Percentiles rank a stretch among this genome's conserved stretches.
These are phyloP conservation scores for Beris morrisii DNA, from an alignment of 2,888 invertebrate species.

Conservation along the genomic window DNA sequence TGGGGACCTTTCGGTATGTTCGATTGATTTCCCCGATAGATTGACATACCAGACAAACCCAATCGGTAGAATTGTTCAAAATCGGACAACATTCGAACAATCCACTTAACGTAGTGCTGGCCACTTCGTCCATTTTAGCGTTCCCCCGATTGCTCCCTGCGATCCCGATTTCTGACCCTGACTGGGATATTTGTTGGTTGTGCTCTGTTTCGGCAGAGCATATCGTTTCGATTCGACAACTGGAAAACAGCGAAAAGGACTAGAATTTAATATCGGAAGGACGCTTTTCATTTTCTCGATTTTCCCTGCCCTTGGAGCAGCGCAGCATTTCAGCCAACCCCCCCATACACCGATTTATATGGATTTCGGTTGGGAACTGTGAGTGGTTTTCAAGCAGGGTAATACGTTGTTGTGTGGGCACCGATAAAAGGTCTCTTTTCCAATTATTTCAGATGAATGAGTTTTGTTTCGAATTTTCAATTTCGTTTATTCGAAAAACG, in stretches of 20 bases:
- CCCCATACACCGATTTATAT: background rate
- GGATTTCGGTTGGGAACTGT: conserved; percentile 2
- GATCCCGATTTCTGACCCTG: no score
- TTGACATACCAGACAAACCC: no score
- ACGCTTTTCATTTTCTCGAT: conserved; percentile 23
- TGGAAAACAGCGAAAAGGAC: conserved; percentile 28
- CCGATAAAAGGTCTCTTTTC: conserved; percentile 44
- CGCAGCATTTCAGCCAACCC: background rate
- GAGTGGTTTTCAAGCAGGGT: conserved; percentile 32
- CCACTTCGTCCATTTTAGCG: no score
- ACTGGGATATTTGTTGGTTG: no score
- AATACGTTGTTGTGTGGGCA: conserved; percentile 44
- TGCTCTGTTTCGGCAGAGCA: background rate
- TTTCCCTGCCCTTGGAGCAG: conserved; percentile 5
- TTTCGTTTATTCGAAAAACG: conserved; percentile 26
- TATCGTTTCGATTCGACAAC: conserved; percentile 24
- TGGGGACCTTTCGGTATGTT: no score
- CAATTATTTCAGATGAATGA: conserved; percentile 47
- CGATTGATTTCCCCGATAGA: no score
- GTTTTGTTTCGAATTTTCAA: conserved; percentile 42
- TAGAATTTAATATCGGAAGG: conserved; percentile 27
- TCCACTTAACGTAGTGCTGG: no score
- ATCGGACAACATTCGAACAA: no score
- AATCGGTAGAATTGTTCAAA: no score
- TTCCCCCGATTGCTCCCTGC: no score